Conservation (phyloP, 2,113 vertebrate genomes). For the Notiomystis cincta region DNA sequence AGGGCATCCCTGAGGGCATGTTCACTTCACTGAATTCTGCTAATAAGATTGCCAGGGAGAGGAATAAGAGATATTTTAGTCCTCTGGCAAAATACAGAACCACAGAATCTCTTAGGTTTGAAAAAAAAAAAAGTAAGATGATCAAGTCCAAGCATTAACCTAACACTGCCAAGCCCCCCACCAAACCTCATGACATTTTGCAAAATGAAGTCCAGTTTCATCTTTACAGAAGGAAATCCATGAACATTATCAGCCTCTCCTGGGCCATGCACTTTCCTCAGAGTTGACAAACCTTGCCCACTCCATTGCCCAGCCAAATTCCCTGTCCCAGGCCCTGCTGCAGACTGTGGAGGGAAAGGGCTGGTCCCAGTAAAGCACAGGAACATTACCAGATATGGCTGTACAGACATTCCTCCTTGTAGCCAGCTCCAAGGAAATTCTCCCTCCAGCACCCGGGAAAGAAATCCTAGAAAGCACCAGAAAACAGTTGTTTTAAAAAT, state of each 20-base stretch:
- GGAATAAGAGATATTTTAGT: not conserved
- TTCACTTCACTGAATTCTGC: not conserved
- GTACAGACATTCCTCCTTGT: not conserved
- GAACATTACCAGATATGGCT: not conserved
- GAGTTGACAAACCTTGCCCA: not conserved
- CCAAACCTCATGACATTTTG: not conserved
- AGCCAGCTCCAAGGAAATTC: not conserved
- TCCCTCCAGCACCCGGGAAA: not conserved
- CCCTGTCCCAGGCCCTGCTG: not conserved
- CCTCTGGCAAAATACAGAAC: not conserved
- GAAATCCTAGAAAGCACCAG: slow-evolving; percentile 12
- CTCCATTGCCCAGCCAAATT: not conserved
- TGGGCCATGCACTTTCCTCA: not conserved
- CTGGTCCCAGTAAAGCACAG: not conserved
- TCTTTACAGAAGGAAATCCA: not conserved
- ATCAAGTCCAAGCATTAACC: not conserved
- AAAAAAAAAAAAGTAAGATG: not conserved
- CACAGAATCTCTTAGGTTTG: not conserved
- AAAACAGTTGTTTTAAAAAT: slow-evolving; percentile 1
- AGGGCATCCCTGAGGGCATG: not conserved
- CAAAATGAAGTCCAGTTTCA: not conserved
- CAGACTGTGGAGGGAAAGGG: not conserved
- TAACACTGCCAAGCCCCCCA: not conserved
- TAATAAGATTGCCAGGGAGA: not conserved
- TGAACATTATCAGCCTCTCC: not conserved